A percentile compares a stretch with the other conserved stretches of the same genome.
phyloP scores from a whole-genome alignment of 2,113 vertebrate species.

The Erythrocebus patas region DNA sequence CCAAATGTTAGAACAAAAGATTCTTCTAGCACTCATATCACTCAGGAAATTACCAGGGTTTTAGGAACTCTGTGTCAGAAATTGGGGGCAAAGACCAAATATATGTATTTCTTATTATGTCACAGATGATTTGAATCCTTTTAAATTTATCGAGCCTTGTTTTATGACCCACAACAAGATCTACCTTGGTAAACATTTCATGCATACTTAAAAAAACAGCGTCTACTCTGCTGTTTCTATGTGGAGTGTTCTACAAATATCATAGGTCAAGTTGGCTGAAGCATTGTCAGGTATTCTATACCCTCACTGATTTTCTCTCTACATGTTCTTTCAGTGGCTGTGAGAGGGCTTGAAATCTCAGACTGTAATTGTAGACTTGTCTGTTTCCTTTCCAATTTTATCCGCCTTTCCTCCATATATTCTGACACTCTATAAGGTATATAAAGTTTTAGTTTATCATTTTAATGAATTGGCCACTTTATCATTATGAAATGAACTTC shows the following conservation, averaged over 20 bases:
- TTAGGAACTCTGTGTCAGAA: background rate
- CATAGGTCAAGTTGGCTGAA: background rate
- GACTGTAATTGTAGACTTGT: background rate
- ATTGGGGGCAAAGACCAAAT: background rate
- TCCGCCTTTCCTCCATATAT: background rate
- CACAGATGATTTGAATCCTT: background rate
- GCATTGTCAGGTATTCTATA: background rate
- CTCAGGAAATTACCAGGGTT: background rate
- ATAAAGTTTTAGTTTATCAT: background rate
- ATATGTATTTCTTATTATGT: background rate
- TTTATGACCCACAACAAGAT: background rate
- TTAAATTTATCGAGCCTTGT: background rate
- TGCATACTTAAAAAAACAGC: background rate
- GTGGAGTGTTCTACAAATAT: background rate
- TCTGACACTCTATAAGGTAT: background rate
- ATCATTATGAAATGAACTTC: background rate
- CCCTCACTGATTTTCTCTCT: background rate
- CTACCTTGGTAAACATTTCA: background rate
- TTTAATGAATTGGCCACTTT: background rate
- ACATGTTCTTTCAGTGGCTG: background rate
- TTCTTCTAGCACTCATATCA: background rate
- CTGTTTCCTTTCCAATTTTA: background rate
- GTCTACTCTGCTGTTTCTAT: background rate
- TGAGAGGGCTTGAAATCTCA: background rate
- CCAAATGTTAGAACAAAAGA: background rate